Evolutionary conservation across 2,797 vertebrate species (phyloP).

Genomic region (Decapterus maruadsi): DNA sequence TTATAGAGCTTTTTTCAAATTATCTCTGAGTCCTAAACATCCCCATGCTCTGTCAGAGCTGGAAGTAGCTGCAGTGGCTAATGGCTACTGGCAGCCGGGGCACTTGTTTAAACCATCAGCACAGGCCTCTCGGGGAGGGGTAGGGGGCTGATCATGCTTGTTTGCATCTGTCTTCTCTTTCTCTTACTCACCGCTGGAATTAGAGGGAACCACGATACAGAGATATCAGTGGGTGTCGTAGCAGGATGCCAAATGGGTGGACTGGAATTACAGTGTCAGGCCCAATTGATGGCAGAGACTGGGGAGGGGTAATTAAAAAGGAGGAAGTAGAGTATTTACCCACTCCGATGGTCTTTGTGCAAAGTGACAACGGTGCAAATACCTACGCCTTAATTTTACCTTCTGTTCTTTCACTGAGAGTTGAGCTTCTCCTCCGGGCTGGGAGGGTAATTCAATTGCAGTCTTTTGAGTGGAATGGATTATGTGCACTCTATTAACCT

Average conservation of each 20-base stretch:
- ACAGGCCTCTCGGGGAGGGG: slow-evolving; percentile 51
- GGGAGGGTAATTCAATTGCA: slow-evolving; percentile 48
- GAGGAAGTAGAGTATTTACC: slow-evolving; percentile 49
- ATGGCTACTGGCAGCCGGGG: slow-evolving; percentile 63
- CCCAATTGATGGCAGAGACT: slow-evolving; percentile 7
- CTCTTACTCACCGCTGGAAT: slow-evolving; percentile 19
- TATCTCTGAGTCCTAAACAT: slow-evolving; percentile 58
- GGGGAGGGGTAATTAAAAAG: slow-evolving; percentile 37
- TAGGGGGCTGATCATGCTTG: slow-evolving; percentile 61
- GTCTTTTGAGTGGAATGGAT: slow-evolving; percentile 62
- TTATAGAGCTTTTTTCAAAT: slow-evolving; percentile 73
- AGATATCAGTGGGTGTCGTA: neutral
- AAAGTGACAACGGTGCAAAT: slow-evolving; percentile 50
- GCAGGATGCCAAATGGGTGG: neutral
- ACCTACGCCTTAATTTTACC: slow-evolving; percentile 34
- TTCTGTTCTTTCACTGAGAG: slow-evolving; percentile 34
- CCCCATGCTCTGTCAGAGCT: slow-evolving; percentile 57
- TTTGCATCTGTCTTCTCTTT: slow-evolving; percentile 60
- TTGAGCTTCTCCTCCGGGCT: slow-evolving; percentile 35
- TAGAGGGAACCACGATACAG: slow-evolving; percentile 26
- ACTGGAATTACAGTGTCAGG: slow-evolving; percentile 40
- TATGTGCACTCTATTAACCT: slow-evolving; percentile 73
- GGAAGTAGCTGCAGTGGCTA: slow-evolving; percentile 62
- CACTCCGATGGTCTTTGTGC: slow-evolving; percentile 47
- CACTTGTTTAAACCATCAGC: slow-evolving; percentile 69